Conservation (phyloP, 2,113 vertebrate genomes). For the Mus pahari region DNA sequence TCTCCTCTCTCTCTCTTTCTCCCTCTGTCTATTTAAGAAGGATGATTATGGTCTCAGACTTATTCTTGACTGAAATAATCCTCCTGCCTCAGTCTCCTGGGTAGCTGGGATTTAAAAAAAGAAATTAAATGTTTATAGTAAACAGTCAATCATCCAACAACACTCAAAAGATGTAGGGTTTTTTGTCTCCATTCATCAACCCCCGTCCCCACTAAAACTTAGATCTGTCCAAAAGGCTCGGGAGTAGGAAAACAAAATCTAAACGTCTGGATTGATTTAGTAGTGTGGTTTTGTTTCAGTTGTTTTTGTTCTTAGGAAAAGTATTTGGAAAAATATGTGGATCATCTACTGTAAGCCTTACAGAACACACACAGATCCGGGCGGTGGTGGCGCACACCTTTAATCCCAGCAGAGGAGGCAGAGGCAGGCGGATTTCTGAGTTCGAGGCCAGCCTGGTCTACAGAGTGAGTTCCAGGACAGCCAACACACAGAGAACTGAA, state of each 20-base stretch:
- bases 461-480: no score
- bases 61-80: neutral
- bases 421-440: no score
- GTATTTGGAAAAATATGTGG: conserved; percentile 47
- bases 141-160: conserved; percentile 13
- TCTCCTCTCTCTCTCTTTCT: neutral
- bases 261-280: conserved; percentile 45
- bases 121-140: neutral
- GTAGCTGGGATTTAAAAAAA: neutral
- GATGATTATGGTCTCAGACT: neutral
- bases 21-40: neutral
- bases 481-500: no score
- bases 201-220: neutral
- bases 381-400: no score
- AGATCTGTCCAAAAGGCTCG: conserved; percentile 6
- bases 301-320: conserved; percentile 59
- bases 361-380: neutral
- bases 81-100: neutral
- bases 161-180: conserved; percentile 4
- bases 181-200: neutral
- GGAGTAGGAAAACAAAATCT: no score
- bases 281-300: conserved; percentile 4
- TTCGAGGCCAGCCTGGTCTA: no score
- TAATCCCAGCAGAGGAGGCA: no score
- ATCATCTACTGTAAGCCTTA: neutral